Evolutionary conservation across 2,113 vertebrate species (phyloP), one percentile per base, ranked within the genome.

Genomic region (Tichodroma muraria): DNA sequence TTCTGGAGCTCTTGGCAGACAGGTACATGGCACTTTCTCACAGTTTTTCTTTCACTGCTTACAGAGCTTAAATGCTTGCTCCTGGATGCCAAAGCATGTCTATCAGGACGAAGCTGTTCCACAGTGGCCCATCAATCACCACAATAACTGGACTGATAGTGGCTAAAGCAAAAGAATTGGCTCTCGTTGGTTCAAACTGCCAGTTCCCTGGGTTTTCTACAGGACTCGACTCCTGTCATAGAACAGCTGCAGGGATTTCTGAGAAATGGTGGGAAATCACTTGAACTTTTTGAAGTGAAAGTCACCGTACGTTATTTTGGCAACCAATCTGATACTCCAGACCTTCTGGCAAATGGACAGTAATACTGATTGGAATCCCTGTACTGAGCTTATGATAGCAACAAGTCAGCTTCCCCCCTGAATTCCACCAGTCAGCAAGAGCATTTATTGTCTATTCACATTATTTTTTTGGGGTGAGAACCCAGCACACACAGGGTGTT

Each of bases 101-200:
- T 93, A 93, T 87, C 56, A 82, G 95, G 93, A 97, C 87, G 96
- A 96, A 97, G 91, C 85, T 96, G 83, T 93, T 97, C 80, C 85
- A 94, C 94, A 97, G 95, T 79, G 57, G 71, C 73, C 52, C 83
- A 97, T 96, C 94, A 95, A 95, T 96, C 95, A 97, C 72, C 80
- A 90, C 83, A 96, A 61, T 77, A 84, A 72, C 91, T 93, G 95
- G 88, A 87, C 49, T 96, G 86, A 82, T 93, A 96, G 80, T 94
- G 75, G 85, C 93, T n/a, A 96, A 82, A 97, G 94, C 44, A 92
- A 95, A 95, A 77, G 13, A 16, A 30, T 71, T 66, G 64, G 20
- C 31, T 64, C 40, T 65, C 13, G 1, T n/a, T 76, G 15, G 17
- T 47, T 85, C 45, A 79, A 91, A 94, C 63, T 94, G 83, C 80